These are phyloP conservation scores for Minunthozetes semirufus DNA, from an alignment of 2,888 invertebrate genomes.

Conservation along the genomic window DNA sequence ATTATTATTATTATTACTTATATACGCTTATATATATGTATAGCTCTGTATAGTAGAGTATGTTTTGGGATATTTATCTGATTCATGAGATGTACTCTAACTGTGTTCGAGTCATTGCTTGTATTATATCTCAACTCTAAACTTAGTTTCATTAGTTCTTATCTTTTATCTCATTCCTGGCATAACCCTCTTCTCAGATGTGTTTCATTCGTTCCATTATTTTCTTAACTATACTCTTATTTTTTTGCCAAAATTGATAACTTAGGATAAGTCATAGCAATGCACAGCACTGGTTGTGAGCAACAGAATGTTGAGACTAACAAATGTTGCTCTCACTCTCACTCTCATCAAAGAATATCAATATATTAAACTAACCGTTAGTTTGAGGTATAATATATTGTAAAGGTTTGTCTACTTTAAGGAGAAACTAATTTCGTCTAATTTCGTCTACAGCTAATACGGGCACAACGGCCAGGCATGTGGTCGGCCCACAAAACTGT, in stretches of 20 bases:
- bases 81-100: conserved; percentile 7
- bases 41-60: background rate
- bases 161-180: conserved; percentile 27
- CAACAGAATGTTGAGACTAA: conserved; percentile 17
- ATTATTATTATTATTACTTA: conserved; percentile 13
- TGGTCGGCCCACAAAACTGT: conserved; percentile 5
- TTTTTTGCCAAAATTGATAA: conserved; percentile 9
- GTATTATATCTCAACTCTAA: background rate
- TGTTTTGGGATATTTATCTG: conserved; percentile 1
- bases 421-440: conserved; percentile 19
- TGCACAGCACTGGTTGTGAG: conserved; percentile 5
- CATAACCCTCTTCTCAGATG: background rate
- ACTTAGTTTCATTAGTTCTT: conserved; percentile 23
- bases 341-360: background rate
- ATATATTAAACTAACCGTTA: background rate
- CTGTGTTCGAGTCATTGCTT: background rate
- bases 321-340: conserved; percentile 23
- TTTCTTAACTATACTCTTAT: background rate
- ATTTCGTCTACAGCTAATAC: conserved; percentile 23
- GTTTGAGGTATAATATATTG: background rate
- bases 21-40: background rate
- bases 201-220: background rate
- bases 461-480: background rate
- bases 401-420: conserved; percentile 3
- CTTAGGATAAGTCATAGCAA: background rate